A percentile compares a stretch with the other conserved stretches of the same genome.
Conservation (phyloP, 2,797 vertebrate species). For the Rhinella marina region DNA sequence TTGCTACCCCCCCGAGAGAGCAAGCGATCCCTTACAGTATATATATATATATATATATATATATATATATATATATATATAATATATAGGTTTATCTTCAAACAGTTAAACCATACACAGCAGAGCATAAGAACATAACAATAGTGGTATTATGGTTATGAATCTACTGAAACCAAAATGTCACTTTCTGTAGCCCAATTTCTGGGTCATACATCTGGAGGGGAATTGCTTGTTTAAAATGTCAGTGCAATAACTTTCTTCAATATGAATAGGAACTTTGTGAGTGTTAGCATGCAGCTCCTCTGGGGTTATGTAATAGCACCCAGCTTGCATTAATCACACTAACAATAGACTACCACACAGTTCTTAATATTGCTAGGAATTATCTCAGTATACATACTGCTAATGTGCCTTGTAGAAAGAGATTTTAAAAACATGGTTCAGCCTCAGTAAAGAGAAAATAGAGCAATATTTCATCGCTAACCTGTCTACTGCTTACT, state of each 20-base stretch:
- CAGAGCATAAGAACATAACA: neutral
- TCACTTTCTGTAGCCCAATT: constrained; percentile 63
- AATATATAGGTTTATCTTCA: neutral
- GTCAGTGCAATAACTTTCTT: constrained; percentile 66
- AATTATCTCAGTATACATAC: constrained; percentile 37
- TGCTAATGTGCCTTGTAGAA: constrained; percentile 32
- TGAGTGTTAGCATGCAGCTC: constrained; percentile 38
- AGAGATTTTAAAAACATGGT: neutral
- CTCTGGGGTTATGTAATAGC: constrained; percentile 51
- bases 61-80: no score
- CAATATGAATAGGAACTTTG: constrained; percentile 59
- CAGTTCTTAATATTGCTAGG: constrained; percentile 26
- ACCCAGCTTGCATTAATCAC: constrained; percentile 46
- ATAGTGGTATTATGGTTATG: constrained; percentile 19
- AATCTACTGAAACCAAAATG: constrained; percentile 35
- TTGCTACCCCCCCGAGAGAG: no score
- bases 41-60: no score
- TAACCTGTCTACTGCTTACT: neutral
- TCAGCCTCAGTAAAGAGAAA: neutral
- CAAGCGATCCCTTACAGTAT: no score
- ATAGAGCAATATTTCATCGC: neutral
- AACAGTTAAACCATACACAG: neutral
- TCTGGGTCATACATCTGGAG: constrained; percentile 65
- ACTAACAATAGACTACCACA: constrained; percentile 19
- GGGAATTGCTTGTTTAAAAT: constrained; percentile 66